phyloP scores from a whole-genome alignment of 2,113 vertebrate species.

The Lanius ludovicianus region DNA sequence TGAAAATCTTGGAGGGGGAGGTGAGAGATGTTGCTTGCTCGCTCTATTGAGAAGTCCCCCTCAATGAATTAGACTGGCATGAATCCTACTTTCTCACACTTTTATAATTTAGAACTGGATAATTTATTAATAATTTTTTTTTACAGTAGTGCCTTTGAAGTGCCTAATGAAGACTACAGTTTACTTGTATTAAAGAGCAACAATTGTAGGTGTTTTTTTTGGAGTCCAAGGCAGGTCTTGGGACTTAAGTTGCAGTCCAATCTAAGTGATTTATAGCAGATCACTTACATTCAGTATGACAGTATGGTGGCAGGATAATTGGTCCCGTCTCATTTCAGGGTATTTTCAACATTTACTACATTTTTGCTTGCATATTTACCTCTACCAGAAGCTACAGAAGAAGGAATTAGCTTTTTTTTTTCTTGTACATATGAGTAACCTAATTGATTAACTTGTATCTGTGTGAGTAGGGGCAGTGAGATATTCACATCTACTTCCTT shows the following conservation, averaged over 20 bases:
- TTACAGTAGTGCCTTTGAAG: not conserved
- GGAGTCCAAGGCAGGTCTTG: not conserved
- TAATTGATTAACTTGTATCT: not conserved
- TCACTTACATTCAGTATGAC: not conserved
- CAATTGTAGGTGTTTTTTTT: not conserved
- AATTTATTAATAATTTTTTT: not conserved
- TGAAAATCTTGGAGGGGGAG: not conserved
- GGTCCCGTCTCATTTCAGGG: not conserved
- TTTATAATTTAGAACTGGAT: not conserved
- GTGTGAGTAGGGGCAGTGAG: not conserved
- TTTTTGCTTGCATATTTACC: not conserved
- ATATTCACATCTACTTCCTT: not conserved
- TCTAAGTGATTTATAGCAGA: not conserved
- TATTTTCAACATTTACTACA: not conserved
- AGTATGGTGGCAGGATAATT: not conserved
- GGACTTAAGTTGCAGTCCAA: not conserved
- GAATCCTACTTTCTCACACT: not conserved
- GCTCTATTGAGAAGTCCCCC: not conserved
- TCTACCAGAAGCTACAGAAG: not conserved
- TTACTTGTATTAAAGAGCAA: not conserved
- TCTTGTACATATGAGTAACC: not conserved
- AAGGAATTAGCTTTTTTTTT: not conserved
- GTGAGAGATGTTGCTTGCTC: not conserved
- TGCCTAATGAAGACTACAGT: not conserved
- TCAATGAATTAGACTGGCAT: not conserved